Conservation (phyloP, 2,888 invertebrate genomes). For the Monoplex corrugatus region DNA sequence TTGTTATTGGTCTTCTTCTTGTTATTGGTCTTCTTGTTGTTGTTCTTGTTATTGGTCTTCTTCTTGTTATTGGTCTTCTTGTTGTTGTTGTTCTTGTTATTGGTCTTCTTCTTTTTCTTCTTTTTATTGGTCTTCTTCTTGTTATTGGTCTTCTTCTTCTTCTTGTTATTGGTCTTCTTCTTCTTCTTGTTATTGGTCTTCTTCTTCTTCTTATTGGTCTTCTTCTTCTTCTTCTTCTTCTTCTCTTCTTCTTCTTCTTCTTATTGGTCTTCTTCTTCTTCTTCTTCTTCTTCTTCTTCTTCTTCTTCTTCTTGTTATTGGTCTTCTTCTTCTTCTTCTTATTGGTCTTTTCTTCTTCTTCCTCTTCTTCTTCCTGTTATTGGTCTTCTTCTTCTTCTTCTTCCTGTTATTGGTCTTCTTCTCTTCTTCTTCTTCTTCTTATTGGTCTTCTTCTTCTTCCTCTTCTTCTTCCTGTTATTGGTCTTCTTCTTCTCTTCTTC, state of each 20-base stretch:
- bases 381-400: too few species aligned
- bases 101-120: too few species aligned
- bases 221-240: too few species aligned
- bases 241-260: too few species aligned
- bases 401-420: not conserved
- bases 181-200: not conserved
- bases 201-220: not conserved
- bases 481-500: not conserved
- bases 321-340: not conserved
- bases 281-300: too few species aligned
- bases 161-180: not conserved
- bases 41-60: not conserved
- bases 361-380: not conserved
- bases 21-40: not conserved
- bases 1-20: not conserved
- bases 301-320: not conserved
- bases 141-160: too few species aligned
- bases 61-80: too few species aligned
- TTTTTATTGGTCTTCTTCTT: too few species aligned
- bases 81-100: too few species aligned
- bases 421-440: not conserved
- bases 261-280: too few species aligned
- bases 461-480: not conserved
- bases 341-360: not conserved
- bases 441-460: not conserved